These are phyloP conservation scores for Maniola jurtina DNA, from an alignment of 1,140 invertebrate genomes.

Conservation along the genomic window DNA sequence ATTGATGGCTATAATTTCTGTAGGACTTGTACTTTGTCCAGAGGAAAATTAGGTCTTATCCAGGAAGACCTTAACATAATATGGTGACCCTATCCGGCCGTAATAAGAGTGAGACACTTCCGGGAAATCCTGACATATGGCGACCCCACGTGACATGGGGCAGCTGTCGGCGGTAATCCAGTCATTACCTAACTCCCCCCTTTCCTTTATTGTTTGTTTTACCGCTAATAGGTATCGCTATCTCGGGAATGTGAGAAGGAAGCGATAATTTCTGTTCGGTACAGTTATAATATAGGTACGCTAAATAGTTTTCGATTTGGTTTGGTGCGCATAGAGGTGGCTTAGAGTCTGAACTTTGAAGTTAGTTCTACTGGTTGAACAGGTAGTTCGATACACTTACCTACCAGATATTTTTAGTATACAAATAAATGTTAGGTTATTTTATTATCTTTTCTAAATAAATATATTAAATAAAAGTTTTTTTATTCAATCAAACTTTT, in stretches of 20 bases:
- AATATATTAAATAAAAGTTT: too few species aligned
- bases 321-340: too few species aligned
- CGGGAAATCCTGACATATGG: neutral
- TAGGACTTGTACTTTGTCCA: too few species aligned
- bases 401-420: too few species aligned
- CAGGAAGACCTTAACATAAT: neutral
- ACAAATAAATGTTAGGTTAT: too few species aligned
- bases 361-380: too few species aligned
- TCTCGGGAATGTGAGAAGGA: slow-evolving; percentile 24
- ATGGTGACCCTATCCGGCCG: neutral
- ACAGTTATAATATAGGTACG: slow-evolving; percentile 6
- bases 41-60: neutral
- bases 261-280: slow-evolving; percentile 28
- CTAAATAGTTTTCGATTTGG: neutral
- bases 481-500: too few species aligned
- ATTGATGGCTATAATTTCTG: too few species aligned
- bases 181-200: slow-evolving; percentile 33
- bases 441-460: too few species aligned
- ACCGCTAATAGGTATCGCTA: slow-evolving; percentile 31
- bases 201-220: slow-evolving; percentile 36
- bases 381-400: too few species aligned
- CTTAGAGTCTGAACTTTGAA: too few species aligned
- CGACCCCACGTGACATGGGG: slow-evolving; percentile 9
- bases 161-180: slow-evolving; percentile 33
- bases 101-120: neutral